Base-by-base conservation (phyloP, 2,797 vertebrate species). In the Scomberomorus guttatus region DNA sequence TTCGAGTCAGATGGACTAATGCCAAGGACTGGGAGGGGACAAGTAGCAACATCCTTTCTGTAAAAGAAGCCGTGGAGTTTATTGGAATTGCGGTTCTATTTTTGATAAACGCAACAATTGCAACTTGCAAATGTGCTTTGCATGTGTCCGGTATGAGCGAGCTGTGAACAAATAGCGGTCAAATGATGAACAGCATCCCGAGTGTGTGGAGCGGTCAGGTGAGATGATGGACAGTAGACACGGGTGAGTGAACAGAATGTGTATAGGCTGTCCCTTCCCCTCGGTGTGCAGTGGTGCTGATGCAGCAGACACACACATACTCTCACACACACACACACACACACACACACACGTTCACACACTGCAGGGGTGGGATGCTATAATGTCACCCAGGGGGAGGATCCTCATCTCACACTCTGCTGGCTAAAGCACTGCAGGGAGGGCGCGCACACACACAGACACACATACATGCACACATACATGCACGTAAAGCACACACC, bases 361-460 rank as follows among this genome's bases (percentile, higher is more conserved):
- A 54, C 71, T 80, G 88, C 89, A 87, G 81, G 66, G 80, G 6
- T 46, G 54, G 65, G 68, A 76, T 64, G 75, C 79, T 82, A 32
- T 86, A 88, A 82, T 86, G 80, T 89, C 60, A 69, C 82, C 82
- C 78, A 24, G 39, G 65, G 78, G 86, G 81, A 75, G 82, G 71
- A 72, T 86, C 78, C 75, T 89, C 86, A 82, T 89, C 71, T 82
- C 85, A 87, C 86, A 80, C 84, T 81, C 81, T 66, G 69, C 80
- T 80, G 82, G 77, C 63, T 68, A 57, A 83, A 79, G 46, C 84
- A 87, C 77, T 89, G 79, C 81, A 78, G 84, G 54, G 32, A 67
- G 20, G 25, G 22, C 4, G 3, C 46, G 50, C 46, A 72, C 64
- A 60, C 61, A 67, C 55, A 72, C 63, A 62, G 29, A 15, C n/a